phyloP scores from a whole-genome alignment of 30 jellyfish, hydroid and myxozoan species.

The Euphysa ruthae region DNA sequence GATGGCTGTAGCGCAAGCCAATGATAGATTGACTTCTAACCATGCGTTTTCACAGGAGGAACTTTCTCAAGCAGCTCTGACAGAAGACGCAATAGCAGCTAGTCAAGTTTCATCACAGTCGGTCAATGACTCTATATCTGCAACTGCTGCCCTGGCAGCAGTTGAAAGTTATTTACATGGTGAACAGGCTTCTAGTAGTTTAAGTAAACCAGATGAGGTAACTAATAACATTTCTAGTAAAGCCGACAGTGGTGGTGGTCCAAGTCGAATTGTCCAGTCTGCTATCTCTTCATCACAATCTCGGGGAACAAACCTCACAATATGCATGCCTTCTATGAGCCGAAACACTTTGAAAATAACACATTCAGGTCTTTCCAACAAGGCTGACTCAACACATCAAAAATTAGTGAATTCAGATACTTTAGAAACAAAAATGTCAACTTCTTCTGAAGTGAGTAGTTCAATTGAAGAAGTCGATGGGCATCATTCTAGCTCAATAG shows the following conservation, averaged over 20 bases:
- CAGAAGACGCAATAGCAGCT: conserved; percentile 10
- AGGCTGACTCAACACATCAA: conserved; percentile 30
- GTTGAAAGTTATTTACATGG: conserved; percentile 28
- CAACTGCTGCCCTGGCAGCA: conserved; percentile 36
- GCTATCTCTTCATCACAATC: conserved; percentile 8
- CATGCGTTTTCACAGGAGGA: conserved; percentile 32
- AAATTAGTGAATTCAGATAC: not conserved
- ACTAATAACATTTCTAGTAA: conserved; percentile 22
- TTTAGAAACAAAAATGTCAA: not conserved
- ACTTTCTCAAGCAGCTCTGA: conserved; percentile 7
- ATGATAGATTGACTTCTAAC: not conserved
- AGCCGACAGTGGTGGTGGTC: conserved; percentile 32
- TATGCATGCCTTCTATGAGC: conserved; percentile 41
- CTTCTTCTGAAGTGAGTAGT: conserved; percentile 34
- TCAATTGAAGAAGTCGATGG: conserved; percentile 14
- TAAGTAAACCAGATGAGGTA: conserved; percentile 18
- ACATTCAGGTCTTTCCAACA: conserved; percentile 10
- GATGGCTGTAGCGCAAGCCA: conserved; percentile 24
- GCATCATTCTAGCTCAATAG: conserved; percentile 30
- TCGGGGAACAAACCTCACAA: conserved; percentile 34
- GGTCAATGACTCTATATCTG: conserved; percentile 33
- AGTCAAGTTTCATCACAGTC: conserved; percentile 32
- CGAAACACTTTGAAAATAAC: conserved; percentile 24
- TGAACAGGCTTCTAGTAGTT: conserved; percentile 25
- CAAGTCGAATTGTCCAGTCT: conserved; percentile 21